phyloP scores from a whole-genome alignment of 2,113 vertebrate species.

The Drymodes brunneopygia region DNA sequence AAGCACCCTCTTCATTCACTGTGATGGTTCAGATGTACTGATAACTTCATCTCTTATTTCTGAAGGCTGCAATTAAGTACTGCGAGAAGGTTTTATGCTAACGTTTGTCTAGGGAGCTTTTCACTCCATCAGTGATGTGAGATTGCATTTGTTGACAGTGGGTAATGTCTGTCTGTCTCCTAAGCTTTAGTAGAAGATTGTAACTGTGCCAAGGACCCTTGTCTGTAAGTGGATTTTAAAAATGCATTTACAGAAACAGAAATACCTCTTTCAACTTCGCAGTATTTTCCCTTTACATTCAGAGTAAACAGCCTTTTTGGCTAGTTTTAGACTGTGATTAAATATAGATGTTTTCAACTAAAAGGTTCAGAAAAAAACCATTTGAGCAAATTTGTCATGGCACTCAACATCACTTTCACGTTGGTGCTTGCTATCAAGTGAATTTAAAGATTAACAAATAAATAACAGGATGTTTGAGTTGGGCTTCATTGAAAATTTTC shows the following conservation, averaged over 20 bases:
- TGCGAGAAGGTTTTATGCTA: conserved; percentile 33
- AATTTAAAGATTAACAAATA: conserved; percentile 51
- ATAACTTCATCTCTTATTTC: not conserved
- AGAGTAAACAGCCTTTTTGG: conserved; percentile 8
- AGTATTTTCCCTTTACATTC: not conserved
- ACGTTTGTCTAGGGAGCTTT: conserved; percentile 50
- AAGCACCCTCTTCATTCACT: not conserved
- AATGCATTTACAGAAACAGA: conserved; percentile 35
- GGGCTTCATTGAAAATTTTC: not conserved
- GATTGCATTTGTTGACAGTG: conserved; percentile 29
- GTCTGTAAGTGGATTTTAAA: conserved; percentile 29
- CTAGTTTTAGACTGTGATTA: conserved; percentile 1
- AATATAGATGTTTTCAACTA: conserved; percentile 24
- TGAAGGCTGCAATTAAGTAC: conserved; percentile 38
- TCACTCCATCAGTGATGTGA: conserved; percentile 20
- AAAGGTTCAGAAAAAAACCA: conserved; percentile 8
- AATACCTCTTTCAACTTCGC: conserved; percentile 10
- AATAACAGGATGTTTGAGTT: conserved; percentile 16
- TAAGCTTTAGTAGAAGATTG: conserved; percentile 17
- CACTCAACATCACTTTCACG: conserved; percentile 1
- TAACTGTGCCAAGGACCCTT: conserved; percentile 31
- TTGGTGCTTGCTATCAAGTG: conserved; percentile 6
- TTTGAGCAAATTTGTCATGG: conserved; percentile 21
- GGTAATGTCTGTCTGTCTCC: conserved; percentile 48
- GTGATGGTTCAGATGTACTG: not conserved